Base-by-base conservation (phyloP, 2,113 vertebrate genomes). In the Synodontis membranacea region DNA sequence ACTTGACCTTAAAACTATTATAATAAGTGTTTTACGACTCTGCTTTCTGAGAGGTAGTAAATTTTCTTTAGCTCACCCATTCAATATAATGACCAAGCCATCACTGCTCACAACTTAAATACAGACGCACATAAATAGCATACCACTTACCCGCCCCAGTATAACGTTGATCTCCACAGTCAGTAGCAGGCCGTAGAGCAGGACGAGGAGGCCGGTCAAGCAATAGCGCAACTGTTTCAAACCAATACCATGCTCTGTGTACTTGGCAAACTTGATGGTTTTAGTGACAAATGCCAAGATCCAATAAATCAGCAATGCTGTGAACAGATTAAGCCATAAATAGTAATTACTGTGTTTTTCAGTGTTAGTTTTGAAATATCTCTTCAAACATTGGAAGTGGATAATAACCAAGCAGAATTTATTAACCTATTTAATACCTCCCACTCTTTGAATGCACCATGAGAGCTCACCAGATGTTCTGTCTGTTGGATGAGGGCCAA, bases 241-340 rank as follows among this genome's bases (percentile, higher is more conserved):
- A 82, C 98, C 95, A 23, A 99, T 96, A 83, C 95, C 95, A 0
- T 99, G 97, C 89, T 98, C 97, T 0, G 96, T 97, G 93, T 99
- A 99, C 93, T 99, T 99, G 70, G 97, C 96, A 85, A 99, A 99
- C 93, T 99, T 99, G 93, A 99, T 96, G 84, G 97, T 97, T 93
- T 99, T 99, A 87, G 96, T 98, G 91, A 96, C 93, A 87, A 99
- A 99, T 39, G 98, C 97, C 92, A 99, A 91, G 52, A 95, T 95
- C 98, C 98, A 99, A 90, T 99, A 99, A 92, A 98, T 95, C 0
- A 99, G 92, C 90, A 99, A 92, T 21, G 96, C 98, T 99, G 94
- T 72, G 64, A 90, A 86, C 75, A 82, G 52, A 39, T 21, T 68
- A 78, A 83, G 14, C 4, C 60, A 80, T 28, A 86, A 56, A 79